These are phyloP conservation scores for Holothuria scabra DNA, from an alignment of 53 echinoderm and acorn worm genomes.

Conservation along the genomic window DNA sequence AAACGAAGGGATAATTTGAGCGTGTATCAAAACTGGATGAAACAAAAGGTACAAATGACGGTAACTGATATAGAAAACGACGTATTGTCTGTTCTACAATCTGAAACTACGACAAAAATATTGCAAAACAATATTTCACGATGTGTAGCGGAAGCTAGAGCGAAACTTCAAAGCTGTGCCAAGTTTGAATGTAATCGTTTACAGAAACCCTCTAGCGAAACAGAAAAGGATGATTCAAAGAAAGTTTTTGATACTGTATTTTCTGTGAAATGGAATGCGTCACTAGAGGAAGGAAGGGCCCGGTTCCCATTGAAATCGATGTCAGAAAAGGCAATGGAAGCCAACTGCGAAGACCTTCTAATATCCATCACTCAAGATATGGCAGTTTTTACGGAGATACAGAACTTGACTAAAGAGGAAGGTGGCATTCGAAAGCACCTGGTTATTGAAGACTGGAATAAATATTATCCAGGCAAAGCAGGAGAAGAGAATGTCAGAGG, in stretches of 20 bases:
- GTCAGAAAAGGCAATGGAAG: background rate
- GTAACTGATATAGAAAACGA: background rate
- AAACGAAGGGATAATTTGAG: background rate
- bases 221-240: no score
- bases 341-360: background rate
- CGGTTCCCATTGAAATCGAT: background rate
- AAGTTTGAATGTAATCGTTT: background rate
- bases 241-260: background rate
- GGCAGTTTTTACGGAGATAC: constrained; percentile 8
- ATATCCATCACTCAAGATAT: background rate
- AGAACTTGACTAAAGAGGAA: background rate
- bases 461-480: background rate
- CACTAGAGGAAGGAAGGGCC: background rate
- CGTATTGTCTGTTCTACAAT: background rate
- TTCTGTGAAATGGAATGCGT: background rate
- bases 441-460: background rate
- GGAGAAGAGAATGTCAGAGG: background rate
- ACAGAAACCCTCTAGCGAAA: background rate
- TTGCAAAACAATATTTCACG: background rate
- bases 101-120: background rate
- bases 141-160: background rate
- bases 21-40: background rate
- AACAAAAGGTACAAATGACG: no score
- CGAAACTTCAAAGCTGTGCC: background rate
- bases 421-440: background rate